Evolutionary conservation across 2,113 vertebrate genomes (phyloP).

Genomic region (Spea multiplicata): DNA sequence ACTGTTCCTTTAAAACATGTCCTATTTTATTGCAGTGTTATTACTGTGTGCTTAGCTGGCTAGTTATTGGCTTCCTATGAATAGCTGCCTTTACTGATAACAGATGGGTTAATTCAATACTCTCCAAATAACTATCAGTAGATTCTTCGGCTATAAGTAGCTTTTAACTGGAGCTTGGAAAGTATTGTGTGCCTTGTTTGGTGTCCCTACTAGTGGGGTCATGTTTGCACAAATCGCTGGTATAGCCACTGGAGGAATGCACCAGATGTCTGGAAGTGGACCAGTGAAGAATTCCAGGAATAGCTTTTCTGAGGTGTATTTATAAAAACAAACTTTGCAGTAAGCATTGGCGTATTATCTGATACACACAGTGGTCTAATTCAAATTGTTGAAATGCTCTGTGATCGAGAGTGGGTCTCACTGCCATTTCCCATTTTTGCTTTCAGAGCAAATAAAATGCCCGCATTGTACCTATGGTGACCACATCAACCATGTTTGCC

Average conservation of each 20-base stretch:
- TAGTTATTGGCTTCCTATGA: neutral
- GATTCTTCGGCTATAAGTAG: slow-evolving; percentile 7
- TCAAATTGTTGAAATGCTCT: neutral
- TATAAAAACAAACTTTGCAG: slow-evolving; percentile 51
- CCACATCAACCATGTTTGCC: too few relatives aligned
- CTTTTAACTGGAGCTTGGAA: slow-evolving; percentile 1
- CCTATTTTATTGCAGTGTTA: neutral
- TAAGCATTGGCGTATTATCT: neutral
- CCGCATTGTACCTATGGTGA: too few relatives aligned
- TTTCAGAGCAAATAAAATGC: too few relatives aligned
- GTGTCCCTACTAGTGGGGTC: slow-evolving; percentile 52
- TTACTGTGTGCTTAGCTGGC: neutral
- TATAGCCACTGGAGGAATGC: slow-evolving; percentile 52
- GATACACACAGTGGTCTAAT: neutral
- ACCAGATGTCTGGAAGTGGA: slow-evolving; percentile 61
- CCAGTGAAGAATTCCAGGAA: slow-evolving; percentile 58
- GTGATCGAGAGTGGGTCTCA: neutral
- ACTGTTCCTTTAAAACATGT: too few relatives aligned
- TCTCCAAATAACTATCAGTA: slow-evolving; percentile 6
- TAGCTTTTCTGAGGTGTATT: slow-evolving; percentile 60
- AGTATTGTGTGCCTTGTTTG: neutral
- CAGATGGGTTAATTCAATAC: neutral
- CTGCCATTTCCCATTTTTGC: neutral
- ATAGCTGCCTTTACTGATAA: neutral
- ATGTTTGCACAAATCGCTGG: slow-evolving; percentile 59